phyloP scores from a whole-genome alignment of 2,113 vertebrate species.

The Hippocampus barbouri region DNA sequence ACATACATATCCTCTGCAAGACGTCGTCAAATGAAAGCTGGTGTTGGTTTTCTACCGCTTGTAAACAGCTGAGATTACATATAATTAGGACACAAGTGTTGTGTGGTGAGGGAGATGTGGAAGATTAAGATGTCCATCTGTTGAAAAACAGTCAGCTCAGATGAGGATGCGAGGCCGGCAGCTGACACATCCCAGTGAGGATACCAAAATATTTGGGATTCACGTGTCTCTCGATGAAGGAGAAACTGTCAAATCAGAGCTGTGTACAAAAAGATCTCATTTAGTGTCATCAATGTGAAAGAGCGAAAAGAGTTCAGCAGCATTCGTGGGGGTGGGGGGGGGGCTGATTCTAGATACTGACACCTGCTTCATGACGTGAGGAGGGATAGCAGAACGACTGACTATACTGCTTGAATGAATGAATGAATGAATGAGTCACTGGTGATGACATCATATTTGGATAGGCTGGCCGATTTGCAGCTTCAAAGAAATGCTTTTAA shows the following conservation, averaged over 20 bases:
- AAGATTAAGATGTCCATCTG: slow-evolving; percentile 62
- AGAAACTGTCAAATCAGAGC: background rate
- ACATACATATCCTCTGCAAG: background rate
- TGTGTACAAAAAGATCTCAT: background rate
- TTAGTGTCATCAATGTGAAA: background rate
- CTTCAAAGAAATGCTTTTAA: background rate
- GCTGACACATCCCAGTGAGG: slow-evolving; percentile 11
- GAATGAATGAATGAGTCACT: background rate
- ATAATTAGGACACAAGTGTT: slow-evolving; percentile 17
- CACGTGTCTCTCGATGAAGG: background rate
- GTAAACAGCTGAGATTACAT: slow-evolving; percentile 23
- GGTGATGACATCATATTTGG: background rate
- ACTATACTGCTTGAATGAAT: background rate
- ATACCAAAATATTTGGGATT: slow-evolving; percentile 6
- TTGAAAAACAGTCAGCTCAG: slow-evolving; percentile 23
- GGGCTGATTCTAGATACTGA: background rate
- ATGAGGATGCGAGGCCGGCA: slow-evolving; percentile 20
- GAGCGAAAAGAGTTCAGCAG: slow-evolving; percentile 1
- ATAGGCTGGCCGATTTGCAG: background rate
- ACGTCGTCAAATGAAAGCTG: slow-evolving; percentile 1
- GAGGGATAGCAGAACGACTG: background rate
- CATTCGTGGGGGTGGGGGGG: background rate
- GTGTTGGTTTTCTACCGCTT: slow-evolving; percentile 9
- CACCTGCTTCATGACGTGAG: background rate
- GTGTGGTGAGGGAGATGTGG: slow-evolving; percentile 37